Conservation (phyloP, 2,113 vertebrate genomes). For the Paracanthobrama guichenoti region DNA sequence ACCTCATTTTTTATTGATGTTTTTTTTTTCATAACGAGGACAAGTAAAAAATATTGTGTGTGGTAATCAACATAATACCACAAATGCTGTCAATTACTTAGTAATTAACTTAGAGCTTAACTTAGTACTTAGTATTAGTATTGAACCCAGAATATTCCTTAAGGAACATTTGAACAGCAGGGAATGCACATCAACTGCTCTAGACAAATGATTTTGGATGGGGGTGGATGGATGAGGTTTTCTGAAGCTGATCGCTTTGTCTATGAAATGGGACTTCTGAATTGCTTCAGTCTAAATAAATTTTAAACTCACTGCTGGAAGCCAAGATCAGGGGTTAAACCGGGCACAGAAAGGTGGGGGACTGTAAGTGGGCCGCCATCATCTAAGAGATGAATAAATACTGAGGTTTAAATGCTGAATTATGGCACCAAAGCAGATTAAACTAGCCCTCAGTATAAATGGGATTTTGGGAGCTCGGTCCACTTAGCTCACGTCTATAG, state of each 20-base stretch:
- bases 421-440: conserved; percentile 23
- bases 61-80: neutral
- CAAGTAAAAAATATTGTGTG: neutral
- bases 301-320: neutral
- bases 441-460: conserved; percentile 17
- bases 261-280: conserved; percentile 5
- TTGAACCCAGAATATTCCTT: neutral
- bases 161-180: conserved; percentile 1
- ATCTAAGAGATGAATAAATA: conserved; percentile 18
- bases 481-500: conserved; percentile 5
- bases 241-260: conserved; percentile 7
- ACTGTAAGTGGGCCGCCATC: neutral
- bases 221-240: neutral
- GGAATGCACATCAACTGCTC: neutral
- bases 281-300: neutral
- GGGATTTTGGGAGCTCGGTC: neutral
- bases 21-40: neutral
- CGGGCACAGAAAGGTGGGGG: neutral
- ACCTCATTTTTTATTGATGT: neutral
- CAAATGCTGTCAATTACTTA: neutral
- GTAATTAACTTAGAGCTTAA: too few species aligned
- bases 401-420: conserved; percentile 17
- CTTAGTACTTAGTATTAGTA: too few species aligned
- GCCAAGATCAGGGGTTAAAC: conserved; percentile 20
- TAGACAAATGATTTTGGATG: conserved; percentile 9